Percentiles rank a stretch among this genome's conserved stretches.
Evolutionary conservation across 2,888 invertebrate species (phyloP).

Genomic region (Caenorhabditis uteleia): DNA sequence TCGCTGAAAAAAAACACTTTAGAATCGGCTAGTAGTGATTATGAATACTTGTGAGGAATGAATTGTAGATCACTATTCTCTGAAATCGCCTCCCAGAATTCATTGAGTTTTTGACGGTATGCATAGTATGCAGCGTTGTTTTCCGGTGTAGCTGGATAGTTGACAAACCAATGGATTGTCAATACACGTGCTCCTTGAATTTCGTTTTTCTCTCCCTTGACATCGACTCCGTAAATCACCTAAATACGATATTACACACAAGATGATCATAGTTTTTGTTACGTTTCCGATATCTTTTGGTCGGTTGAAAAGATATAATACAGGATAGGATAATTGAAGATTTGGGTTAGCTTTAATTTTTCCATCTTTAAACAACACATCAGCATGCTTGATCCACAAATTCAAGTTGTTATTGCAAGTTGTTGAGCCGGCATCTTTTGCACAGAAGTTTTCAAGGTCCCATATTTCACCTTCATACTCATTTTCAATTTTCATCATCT

Average conservation of each 20-base stretch:
- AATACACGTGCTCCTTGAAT: constrained; percentile 67
- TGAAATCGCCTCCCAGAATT: constrained; percentile 62
- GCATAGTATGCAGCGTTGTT: constrained; percentile 56
- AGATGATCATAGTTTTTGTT: not conserved
- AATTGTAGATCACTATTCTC: constrained; percentile 61
- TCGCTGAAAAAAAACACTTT: constrained; percentile 52
- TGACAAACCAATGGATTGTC: constrained; percentile 67
- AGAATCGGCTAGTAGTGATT: not conserved
- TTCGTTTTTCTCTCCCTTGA: constrained; percentile 67
- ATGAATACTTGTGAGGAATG: constrained; percentile 66
- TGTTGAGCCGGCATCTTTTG: constrained; percentile 49
- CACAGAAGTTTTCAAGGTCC: constrained; percentile 65
- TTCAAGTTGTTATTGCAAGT: constrained; percentile 65
- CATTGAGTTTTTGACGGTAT: constrained; percentile 59
- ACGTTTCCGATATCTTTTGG: constrained; percentile 69
- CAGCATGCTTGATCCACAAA: constrained; percentile 68
- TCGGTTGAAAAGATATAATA: constrained; percentile 67
- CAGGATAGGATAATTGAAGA: constrained; percentile 68
- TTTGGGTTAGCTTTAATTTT: constrained; percentile 65
- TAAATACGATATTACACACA: constrained; percentile 11
- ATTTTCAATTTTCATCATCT: constrained; percentile 55
- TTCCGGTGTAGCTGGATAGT: constrained; percentile 56
- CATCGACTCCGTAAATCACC: constrained; percentile 68
- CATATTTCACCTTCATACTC: constrained; percentile 55
- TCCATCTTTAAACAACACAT: constrained; percentile 65